Conservation (phyloP, 2,888 invertebrate genomes). For the Carabus problematicus region DNA sequence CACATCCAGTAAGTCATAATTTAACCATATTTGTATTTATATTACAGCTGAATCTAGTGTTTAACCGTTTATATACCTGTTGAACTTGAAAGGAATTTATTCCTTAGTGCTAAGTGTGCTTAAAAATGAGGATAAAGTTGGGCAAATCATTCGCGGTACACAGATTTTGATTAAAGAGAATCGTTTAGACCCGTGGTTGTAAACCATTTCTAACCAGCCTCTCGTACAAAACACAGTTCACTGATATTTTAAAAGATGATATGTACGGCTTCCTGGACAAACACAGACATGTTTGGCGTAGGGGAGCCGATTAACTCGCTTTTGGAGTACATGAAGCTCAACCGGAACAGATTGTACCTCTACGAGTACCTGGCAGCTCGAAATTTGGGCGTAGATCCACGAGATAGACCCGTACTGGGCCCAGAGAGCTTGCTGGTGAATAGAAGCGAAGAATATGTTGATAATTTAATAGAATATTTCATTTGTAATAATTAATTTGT, state of each 20-base stretch:
- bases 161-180: conserved; percentile 72
- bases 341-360: background rate
- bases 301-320: background rate
- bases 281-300: background rate
- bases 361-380: background rate
- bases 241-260: no score
- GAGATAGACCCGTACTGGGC: background rate
- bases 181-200: conserved; percentile 73
- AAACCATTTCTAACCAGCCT: conserved; percentile 76
- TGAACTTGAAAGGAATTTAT: conserved; percentile 78
- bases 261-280: background rate
- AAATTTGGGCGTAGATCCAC: background rate
- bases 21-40: conserved; percentile 60
- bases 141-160: conserved; percentile 70
- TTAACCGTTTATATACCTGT: conserved; percentile 54
- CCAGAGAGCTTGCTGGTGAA: background rate
- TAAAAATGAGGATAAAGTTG: conserved; percentile 70
- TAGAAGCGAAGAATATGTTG: no score
- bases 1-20: conserved; percentile 77
- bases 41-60: background rate
- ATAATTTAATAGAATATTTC: no score
- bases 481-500: no score
- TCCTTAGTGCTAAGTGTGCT: conserved; percentile 75
- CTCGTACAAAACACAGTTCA: conserved; percentile 64
- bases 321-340: background rate